Conservation (phyloP, 92 coral and sea anemone genomes). For the Virgularia gustaviana region DNA sequence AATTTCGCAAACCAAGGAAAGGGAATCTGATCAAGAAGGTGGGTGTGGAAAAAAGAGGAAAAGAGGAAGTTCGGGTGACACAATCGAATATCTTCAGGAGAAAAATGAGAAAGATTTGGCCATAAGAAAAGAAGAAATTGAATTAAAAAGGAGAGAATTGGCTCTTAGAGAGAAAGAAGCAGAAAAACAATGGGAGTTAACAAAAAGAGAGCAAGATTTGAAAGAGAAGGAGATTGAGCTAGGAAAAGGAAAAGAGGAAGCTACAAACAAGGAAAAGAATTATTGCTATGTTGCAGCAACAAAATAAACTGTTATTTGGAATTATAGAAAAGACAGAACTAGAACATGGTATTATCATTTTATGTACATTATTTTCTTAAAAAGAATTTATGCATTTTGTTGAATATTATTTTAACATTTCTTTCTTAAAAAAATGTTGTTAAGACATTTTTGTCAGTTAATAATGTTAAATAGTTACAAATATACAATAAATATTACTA, state of each 20-base stretch:
- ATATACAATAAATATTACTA: background rate
- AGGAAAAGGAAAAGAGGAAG: background rate
- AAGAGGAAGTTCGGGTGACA: background rate
- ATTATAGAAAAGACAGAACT: background rate
- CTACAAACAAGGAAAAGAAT: background rate
- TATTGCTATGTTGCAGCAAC: background rate
- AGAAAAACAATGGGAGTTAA: background rate
- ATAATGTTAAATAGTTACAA: background rate
- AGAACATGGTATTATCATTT: background rate
- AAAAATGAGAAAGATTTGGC: background rate
- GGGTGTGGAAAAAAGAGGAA: background rate
- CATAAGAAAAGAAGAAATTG: background rate
- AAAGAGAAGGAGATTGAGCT: slow-evolving; percentile 1
- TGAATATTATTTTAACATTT: background rate
- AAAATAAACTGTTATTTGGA: background rate
- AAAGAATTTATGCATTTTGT: background rate
- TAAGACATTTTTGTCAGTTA: no score
- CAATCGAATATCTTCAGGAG: background rate
- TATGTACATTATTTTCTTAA: background rate
- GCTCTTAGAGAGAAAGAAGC: background rate
- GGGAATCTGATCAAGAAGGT: no score
- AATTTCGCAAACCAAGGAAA: background rate
- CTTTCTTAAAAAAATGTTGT: slow-evolving; percentile 8
- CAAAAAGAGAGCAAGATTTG: background rate
- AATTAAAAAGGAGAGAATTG: background rate